Evolutionary conservation across 2,113 vertebrate species (phyloP).

Genomic region (Semicossyphus pulcher): DNA sequence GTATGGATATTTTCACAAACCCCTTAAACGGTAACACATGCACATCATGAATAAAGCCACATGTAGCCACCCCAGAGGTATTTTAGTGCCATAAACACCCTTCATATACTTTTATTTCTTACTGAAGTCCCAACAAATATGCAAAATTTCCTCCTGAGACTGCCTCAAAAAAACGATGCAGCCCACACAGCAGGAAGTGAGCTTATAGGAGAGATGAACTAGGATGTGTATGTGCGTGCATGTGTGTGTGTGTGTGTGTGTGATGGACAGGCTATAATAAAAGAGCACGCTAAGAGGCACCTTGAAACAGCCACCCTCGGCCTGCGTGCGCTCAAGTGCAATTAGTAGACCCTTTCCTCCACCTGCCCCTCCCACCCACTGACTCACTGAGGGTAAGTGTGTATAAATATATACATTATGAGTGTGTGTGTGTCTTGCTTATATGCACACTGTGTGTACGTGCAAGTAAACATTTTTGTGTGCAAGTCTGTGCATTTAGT

Average conservation of each 20-base stretch:
- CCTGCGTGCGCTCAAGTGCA: constrained; percentile 72
- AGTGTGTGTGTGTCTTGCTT: constrained; percentile 9
- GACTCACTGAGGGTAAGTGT: constrained; percentile 38
- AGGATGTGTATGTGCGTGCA: constrained; percentile 9
- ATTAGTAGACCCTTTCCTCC: constrained; percentile 73
- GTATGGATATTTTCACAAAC: background rate
- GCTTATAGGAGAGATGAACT: constrained; percentile 39
- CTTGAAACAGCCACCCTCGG: constrained; percentile 73
- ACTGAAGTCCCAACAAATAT: constrained; percentile 24
- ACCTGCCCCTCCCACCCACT: constrained; percentile 67
- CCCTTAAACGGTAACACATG: background rate
- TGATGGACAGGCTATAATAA: constrained; percentile 79
- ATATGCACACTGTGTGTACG: background rate
- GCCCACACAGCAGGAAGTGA: constrained; percentile 48
- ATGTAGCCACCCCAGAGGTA: background rate
- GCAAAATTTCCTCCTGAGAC: constrained; percentile 36
- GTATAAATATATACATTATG: constrained; percentile 51
- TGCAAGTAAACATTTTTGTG: constrained; percentile 13
- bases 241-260: constrained; percentile 12
- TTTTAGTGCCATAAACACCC: constrained; percentile 17
- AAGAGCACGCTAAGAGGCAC: constrained; percentile 72
- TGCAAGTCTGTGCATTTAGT: constrained; percentile 3
- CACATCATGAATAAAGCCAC: background rate
- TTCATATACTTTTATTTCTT: constrained; percentile 10
- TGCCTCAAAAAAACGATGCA: constrained; percentile 25